Percentiles rank a stretch among this genome's conserved stretches.
Evolutionary conservation across 2,797 vertebrate species (phyloP).

Genomic region (Helicolenus hilgendorfi): DNA sequence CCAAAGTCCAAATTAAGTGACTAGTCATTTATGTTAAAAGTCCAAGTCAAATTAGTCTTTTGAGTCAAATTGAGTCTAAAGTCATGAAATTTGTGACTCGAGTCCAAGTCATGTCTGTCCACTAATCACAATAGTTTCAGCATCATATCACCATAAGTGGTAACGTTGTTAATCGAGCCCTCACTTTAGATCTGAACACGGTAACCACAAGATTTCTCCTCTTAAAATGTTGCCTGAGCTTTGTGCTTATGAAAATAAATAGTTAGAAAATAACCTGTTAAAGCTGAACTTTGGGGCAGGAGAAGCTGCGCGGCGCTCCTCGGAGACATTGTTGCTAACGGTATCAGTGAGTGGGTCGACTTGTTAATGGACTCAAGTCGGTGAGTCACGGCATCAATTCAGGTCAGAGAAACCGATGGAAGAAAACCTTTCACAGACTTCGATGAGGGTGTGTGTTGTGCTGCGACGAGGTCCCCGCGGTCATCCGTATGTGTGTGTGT

Average conservation of each 20-base stretch:
- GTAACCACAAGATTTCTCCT: background rate
- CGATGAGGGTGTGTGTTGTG: background rate
- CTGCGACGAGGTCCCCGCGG: background rate
- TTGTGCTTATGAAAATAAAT: constrained; percentile 6
- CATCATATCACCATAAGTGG: background rate
- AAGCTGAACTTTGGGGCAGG: constrained; percentile 16
- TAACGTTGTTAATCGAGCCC: background rate
- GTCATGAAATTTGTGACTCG: no score
- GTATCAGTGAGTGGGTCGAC: constrained; percentile 54
- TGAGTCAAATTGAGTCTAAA: no score
- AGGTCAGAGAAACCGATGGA: constrained; percentile 21
- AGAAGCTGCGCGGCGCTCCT: constrained; percentile 18
- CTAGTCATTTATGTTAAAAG: no score
- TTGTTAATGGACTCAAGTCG: constrained; percentile 55
- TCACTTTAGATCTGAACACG: background rate
- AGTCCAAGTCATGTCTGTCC: background rate
- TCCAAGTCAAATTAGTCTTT: no score
- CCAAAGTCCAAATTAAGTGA: no score
- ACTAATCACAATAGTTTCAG: background rate
- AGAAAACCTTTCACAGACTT: background rate
- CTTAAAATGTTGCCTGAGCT: background rate
- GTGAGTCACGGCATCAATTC: constrained; percentile 68
- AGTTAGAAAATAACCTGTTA: constrained; percentile 33
- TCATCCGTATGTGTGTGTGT: background rate
- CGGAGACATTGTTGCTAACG: constrained; percentile 45